Percentiles rank a stretch among this genome's conserved stretches.
Evolutionary conservation across 2,888 invertebrate species (phyloP).

Genomic region (Willowsia nigromaculata): DNA sequence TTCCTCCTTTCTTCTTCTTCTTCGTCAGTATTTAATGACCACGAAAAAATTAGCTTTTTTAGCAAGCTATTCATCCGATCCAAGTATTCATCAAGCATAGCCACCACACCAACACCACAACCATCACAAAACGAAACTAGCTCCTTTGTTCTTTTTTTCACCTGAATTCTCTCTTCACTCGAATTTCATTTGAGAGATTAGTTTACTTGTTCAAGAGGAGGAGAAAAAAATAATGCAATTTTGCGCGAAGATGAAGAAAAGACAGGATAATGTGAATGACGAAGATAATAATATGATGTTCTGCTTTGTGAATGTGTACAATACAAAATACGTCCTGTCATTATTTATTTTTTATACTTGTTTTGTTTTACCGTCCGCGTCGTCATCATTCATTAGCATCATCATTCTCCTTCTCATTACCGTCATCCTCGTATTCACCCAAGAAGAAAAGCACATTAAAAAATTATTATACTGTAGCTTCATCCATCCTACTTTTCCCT

Average conservation of each 20-base stretch:
- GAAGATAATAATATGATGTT: not conserved
- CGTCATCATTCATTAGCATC: conserved; percentile 32
- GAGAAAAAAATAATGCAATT: conserved; percentile 9
- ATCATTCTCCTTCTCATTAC: not conserved
- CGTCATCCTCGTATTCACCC: conserved; percentile 3
- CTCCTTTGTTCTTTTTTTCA: conserved; percentile 46
- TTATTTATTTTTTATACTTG: not conserved
- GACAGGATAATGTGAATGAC: not conserved
- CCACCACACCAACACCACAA: not conserved
- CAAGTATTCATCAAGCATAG: conserved; percentile 51
- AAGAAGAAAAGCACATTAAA: conserved; percentile 36
- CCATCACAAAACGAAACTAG: not conserved
- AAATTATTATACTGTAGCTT: not conserved
- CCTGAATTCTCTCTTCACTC: conserved; percentile 18
- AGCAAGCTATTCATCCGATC: conserved; percentile 44
- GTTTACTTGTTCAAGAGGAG: too few relatives aligned
- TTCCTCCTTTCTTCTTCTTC: conserved; percentile 14
- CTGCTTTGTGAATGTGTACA: conserved; percentile 23
- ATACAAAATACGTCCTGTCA: conserved; percentile 30
- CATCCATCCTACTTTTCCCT: not conserved
- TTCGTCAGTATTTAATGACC: conserved; percentile 25
- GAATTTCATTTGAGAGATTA: not conserved
- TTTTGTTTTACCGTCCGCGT: not conserved
- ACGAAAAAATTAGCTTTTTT: conserved; percentile 28
- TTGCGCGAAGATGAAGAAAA: conserved; percentile 23